phyloP scores from a whole-genome alignment of 2,888 invertebrate species.

The Drosophila nr. perissopoda region DNA sequence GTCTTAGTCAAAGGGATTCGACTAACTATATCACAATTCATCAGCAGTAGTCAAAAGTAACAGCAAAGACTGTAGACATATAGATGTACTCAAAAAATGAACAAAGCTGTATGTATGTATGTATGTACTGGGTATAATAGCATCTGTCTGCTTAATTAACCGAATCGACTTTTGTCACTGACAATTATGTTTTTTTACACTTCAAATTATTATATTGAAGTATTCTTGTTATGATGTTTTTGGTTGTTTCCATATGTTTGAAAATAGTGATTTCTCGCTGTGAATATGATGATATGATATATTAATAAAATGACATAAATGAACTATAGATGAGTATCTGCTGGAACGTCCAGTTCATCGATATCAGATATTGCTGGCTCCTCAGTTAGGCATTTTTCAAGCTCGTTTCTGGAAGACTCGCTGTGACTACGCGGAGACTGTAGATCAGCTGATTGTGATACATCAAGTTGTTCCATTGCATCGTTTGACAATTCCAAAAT shows the following conservation, averaged over 20 bases:
- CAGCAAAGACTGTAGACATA: too few species aligned
- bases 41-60: too few species aligned
- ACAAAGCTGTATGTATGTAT: too few species aligned
- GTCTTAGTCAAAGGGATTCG: too few species aligned
- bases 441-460: too few species aligned
- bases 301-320: background rate
- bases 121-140: too few species aligned
- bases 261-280: background rate
- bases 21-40: too few species aligned
- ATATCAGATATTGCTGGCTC: background rate
- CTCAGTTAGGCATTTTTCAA: background rate
- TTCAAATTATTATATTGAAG: background rate
- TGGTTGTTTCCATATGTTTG: background rate
- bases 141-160: background rate
- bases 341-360: background rate
- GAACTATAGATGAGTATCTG: background rate
- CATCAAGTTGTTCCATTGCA: constrained; percentile 53
- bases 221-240: background rate
- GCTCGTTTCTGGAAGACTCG: background rate
- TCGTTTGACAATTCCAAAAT: constrained; percentile 66
- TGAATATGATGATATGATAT: background rate
- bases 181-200: too few species aligned
- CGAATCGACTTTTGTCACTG: background rate
- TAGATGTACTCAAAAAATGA: too few species aligned
- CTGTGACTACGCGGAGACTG: background rate